phyloP scores from a whole-genome alignment of 2,797 vertebrate genomes.

The Manis crassicaudata region DNA sequence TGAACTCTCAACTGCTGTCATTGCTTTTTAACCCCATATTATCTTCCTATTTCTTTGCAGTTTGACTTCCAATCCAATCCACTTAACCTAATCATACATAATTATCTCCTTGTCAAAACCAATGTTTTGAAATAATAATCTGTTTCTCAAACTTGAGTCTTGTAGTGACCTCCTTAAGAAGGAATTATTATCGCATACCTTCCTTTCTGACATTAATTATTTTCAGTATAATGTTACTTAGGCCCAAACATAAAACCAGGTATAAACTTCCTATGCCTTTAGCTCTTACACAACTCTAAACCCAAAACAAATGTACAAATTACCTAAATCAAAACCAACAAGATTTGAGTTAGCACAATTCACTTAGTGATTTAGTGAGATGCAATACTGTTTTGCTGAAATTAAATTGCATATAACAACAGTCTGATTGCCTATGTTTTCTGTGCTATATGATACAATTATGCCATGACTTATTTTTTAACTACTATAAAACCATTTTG shows the following conservation, averaged over 20 bases:
- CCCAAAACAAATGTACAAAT: background rate
- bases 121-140: background rate
- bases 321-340: background rate
- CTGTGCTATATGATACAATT: background rate
- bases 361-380: background rate
- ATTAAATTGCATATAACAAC: background rate
- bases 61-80: background rate
- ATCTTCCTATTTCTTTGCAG: background rate
- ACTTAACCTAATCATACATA: background rate
- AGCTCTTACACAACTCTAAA: background rate
- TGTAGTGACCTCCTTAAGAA: background rate
- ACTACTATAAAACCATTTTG: background rate
- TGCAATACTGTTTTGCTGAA: background rate
- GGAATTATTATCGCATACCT: background rate
- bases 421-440: background rate
- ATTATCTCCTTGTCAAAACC: background rate
- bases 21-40: background rate
- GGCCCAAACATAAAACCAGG: background rate
- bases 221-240: background rate
- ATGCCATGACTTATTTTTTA: background rate
- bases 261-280: background rate
- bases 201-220: background rate
- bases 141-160: background rate
- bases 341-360: background rate
- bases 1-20: background rate